Percentiles rank a stretch among this genome's conserved stretches.
phyloP scores from a whole-genome alignment of 2,797 vertebrate genomes.

The Eutrigla gurnardus region DNA sequence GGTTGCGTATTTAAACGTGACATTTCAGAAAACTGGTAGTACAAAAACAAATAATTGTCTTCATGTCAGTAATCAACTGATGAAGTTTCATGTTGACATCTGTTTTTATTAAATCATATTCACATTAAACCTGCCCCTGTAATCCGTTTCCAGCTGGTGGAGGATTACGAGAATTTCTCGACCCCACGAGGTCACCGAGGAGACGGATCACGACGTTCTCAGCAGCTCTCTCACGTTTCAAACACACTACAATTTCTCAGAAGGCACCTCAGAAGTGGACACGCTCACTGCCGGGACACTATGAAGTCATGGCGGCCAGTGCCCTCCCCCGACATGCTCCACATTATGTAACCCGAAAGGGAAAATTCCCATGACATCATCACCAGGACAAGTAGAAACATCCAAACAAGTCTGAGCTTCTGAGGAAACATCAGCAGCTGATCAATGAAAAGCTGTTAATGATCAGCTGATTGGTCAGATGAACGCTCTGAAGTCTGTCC shows the following conservation, averaged over 20 bases:
- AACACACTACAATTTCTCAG: constrained; percentile 49
- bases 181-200: constrained; percentile 41
- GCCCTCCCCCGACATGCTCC: constrained; percentile 31
- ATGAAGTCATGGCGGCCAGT: constrained; percentile 61
- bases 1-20: too few species aligned
- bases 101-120: too few species aligned
- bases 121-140: too few species aligned
- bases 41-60: too few species aligned
- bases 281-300: constrained; percentile 42
- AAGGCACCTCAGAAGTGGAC: constrained; percentile 53
- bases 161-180: constrained; percentile 41
- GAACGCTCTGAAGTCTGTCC: background rate
- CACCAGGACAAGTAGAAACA: constrained; percentile 31
- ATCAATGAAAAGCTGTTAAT: constrained; percentile 39
- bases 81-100: too few species aligned
- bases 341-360: constrained; percentile 63
- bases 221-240: constrained; percentile 52
- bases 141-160: constrained; percentile 15
- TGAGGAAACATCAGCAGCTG: constrained; percentile 21
- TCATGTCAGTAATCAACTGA: too few species aligned
- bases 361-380: constrained; percentile 60
- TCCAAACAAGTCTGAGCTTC: constrained; percentile 37
- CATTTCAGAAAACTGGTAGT: too few species aligned
- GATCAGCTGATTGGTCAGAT: constrained; percentile 31
- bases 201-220: constrained; percentile 30